These are phyloP conservation scores for Apocheima hispidaria DNA, from an alignment of 2,888 invertebrate species.

Conservation along the genomic window DNA sequence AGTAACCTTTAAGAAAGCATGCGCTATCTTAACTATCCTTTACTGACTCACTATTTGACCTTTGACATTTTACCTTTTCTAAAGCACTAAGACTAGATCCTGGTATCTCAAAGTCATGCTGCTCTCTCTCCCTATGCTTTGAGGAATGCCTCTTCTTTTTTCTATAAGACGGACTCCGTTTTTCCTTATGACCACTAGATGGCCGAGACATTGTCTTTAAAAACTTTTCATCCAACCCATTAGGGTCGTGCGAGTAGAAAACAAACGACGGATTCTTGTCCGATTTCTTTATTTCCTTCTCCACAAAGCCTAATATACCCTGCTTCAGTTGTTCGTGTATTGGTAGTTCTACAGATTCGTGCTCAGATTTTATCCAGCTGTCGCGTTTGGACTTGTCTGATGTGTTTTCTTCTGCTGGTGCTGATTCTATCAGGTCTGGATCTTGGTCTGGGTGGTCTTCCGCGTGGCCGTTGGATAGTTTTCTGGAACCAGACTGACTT, in stretches of 20 bases:
- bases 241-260: slow-evolving; percentile 82
- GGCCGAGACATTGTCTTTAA: slow-evolving; percentile 77
- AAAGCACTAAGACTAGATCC: slow-evolving; percentile 83
- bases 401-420: slow-evolving; percentile 52
- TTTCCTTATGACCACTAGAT: slow-evolving; percentile 81
- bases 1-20: slow-evolving; percentile 24
- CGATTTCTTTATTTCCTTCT: slow-evolving; percentile 82
- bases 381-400: slow-evolving; percentile 75
- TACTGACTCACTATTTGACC: slow-evolving; percentile 16
- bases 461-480: slow-evolving; percentile 74
- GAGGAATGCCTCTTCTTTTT: slow-evolving; percentile 82
- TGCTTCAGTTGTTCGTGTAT: slow-evolving; percentile 86
- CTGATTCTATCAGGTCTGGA: slow-evolving; percentile 49
- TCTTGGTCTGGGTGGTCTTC: slow-evolving; percentile 51
- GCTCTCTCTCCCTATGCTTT: slow-evolving; percentile 75
- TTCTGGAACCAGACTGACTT: slow-evolving; percentile 72
- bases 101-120: slow-evolving; percentile 82
- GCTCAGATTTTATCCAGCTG: slow-evolving; percentile 81
- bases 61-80: slow-evolving; percentile 66
- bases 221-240: slow-evolving; percentile 78
- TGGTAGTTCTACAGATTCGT: slow-evolving; percentile 85
- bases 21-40: slow-evolving; percentile 11
- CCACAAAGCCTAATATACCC: slow-evolving; percentile 82
- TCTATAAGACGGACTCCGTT: slow-evolving; percentile 79
- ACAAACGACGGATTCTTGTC: slow-evolving; percentile 82